These are phyloP conservation scores for Andrena cerasifolii DNA, from an alignment of 1,140 invertebrate species.

Conservation along the genomic window DNA sequence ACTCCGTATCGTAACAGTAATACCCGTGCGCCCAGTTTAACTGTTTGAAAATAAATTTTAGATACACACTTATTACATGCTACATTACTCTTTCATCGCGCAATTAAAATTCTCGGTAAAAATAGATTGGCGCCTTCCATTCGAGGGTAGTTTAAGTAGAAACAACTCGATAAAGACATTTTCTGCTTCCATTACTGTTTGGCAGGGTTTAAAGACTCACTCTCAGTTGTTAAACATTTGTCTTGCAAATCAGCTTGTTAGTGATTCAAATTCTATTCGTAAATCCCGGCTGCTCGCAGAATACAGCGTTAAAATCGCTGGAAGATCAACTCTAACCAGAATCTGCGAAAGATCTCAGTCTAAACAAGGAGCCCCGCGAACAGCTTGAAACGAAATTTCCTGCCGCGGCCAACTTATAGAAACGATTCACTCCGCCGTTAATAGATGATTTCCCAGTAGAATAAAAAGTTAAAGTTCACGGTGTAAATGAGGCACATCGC, in stretches of 20 bases:
- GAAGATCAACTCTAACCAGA: neutral
- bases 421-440: neutral
- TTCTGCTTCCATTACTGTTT: too few species aligned
- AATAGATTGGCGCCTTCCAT: too few species aligned
- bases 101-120: too few species aligned
- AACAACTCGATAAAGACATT: too few species aligned
- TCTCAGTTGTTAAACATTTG: slow-evolving; percentile 10
- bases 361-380: neutral
- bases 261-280: slow-evolving; percentile 39
- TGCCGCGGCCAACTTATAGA: too few species aligned
- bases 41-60: neutral
- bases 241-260: slow-evolving; percentile 42
- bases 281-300: neutral
- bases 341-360: neutral
- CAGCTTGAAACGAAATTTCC: neutral
- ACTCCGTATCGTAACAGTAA: slow-evolving; percentile 1
- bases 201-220: neutral
- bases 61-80: too few species aligned
- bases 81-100: too few species aligned
- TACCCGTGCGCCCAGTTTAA: neutral
- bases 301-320: neutral
- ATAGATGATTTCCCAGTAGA: neutral
- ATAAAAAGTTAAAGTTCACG: too few species aligned
- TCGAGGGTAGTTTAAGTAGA: too few species aligned
- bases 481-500: too few species aligned